phyloP scores from a whole-genome alignment of 1,140 invertebrate species.

The Drosophila murphyi region DNA sequence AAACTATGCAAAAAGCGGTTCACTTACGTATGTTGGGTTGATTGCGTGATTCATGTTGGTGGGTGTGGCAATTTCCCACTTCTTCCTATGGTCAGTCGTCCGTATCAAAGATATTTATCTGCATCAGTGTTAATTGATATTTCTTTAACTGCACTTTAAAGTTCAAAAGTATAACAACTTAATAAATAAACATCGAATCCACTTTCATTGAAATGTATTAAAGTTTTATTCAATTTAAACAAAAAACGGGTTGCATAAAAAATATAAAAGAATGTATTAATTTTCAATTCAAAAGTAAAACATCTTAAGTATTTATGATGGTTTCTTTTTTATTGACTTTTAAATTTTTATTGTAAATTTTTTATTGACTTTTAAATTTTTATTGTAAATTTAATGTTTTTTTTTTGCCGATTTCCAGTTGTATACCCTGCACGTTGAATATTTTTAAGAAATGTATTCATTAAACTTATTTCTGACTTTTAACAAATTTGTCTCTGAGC shows the following conservation, averaged over 20 bases:
- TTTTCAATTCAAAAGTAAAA: constrained; percentile 20
- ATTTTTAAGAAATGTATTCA: too few species aligned
- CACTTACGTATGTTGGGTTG: constrained; percentile 31
- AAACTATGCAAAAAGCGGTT: constrained; percentile 25
- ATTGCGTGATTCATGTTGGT: constrained; percentile 40
- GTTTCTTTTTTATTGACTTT: constrained; percentile 3
- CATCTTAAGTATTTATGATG: too few species aligned
- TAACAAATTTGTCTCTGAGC: too few species aligned
- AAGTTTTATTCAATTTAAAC: neutral
- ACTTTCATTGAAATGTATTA: too few species aligned
- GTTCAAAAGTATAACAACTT: neutral
- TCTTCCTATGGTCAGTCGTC: neutral
- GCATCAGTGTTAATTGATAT: neutral
- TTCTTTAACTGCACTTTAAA: neutral
- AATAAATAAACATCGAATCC: neutral
- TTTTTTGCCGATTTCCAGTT: neutral
- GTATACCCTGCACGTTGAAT: neutral
- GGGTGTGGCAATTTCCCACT: constrained; percentile 40
- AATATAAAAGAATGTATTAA: neutral
- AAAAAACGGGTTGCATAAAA: constrained; percentile 5
- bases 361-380: neutral
- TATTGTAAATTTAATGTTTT: constrained; percentile 7
- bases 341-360: too few species aligned
- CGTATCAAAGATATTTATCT: neutral
- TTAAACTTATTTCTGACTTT: too few species aligned